Conservation (phyloP, 2,888 invertebrate genomes). For the Encarsia formosa region DNA sequence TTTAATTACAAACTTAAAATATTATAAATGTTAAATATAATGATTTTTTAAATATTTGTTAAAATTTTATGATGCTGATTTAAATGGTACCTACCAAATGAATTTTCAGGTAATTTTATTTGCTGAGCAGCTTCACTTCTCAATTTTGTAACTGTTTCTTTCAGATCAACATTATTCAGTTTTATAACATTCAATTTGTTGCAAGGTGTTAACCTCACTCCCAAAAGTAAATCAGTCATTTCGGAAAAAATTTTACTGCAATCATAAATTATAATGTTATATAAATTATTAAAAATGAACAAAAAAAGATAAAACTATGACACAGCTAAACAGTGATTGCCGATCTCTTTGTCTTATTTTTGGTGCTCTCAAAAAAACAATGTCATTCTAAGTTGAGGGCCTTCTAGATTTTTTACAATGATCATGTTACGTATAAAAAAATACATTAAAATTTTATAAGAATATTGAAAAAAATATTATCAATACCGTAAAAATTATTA, state of each 20-base stretch:
- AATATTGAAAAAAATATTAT: too few relatives aligned
- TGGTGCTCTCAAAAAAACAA: too few relatives aligned
- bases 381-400: too few relatives aligned
- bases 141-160: slow-evolving; percentile 59
- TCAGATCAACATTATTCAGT: slow-evolving; percentile 60
- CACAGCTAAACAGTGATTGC: too few relatives aligned
- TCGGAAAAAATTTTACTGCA: background rate
- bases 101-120: slow-evolving; percentile 56
- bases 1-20: slow-evolving; percentile 4
- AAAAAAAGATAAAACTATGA: too few relatives aligned
- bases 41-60: slow-evolving; percentile 1
- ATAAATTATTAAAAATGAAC: background rate
- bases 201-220: slow-evolving; percentile 54
- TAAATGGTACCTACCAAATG: slow-evolving; percentile 60
- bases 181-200: slow-evolving; percentile 56
- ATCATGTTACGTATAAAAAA: too few relatives aligned
- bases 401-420: too few relatives aligned
- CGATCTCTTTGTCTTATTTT: too few relatives aligned
- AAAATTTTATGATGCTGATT: background rate
- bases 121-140: slow-evolving; percentile 59
- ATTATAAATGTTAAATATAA: slow-evolving; percentile 2
- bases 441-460: too few relatives aligned
- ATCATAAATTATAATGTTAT: background rate
- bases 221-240: slow-evolving; percentile 45
- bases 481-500: too few relatives aligned